Conservation (phyloP, 2,888 invertebrate genomes). For the Ptychoptera contaminata region DNA sequence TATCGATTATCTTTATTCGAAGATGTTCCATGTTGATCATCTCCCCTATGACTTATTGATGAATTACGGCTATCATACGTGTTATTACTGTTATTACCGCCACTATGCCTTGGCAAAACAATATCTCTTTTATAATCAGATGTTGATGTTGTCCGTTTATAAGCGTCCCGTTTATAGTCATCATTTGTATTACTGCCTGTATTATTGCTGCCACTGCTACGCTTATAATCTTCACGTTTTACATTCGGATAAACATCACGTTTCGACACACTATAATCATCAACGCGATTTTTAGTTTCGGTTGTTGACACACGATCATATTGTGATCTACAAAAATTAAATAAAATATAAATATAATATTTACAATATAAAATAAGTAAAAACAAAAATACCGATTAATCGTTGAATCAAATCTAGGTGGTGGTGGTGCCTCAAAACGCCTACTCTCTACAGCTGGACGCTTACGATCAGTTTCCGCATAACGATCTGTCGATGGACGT, state of each 20-base stretch:
- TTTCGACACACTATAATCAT: constrained; percentile 22
- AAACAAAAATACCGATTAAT: constrained; percentile 21
- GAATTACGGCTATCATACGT: constrained; percentile 10
- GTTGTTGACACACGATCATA: constrained; percentile 7
- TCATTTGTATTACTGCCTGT: constrained; percentile 20
- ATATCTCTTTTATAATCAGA: constrained; percentile 21
- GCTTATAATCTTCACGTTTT: constrained; percentile 24
- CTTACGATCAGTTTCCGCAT: constrained; percentile 23
- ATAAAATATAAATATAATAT: background rate
- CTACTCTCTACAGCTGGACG: constrained; percentile 19
- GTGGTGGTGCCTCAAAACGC: constrained; percentile 29
- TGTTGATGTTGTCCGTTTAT: background rate
- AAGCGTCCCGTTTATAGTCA: constrained; percentile 13
- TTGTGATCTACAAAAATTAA: constrained; percentile 3
- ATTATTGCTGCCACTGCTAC: constrained; percentile 16
- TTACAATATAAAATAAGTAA: background rate
- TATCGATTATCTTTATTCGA: constrained; percentile 1
- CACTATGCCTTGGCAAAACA: constrained; percentile 21
- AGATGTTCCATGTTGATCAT: constrained; percentile 11
- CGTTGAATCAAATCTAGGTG: constrained; percentile 28
- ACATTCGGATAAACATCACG: constrained; percentile 18
- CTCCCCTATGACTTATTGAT: constrained; percentile 18
- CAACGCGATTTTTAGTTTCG: constrained; percentile 17
- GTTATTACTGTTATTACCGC: background rate
- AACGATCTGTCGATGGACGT: constrained; percentile 22